Base-by-base conservation (phyloP, 2,113 vertebrate species). In the Oryzias curvinotus region DNA sequence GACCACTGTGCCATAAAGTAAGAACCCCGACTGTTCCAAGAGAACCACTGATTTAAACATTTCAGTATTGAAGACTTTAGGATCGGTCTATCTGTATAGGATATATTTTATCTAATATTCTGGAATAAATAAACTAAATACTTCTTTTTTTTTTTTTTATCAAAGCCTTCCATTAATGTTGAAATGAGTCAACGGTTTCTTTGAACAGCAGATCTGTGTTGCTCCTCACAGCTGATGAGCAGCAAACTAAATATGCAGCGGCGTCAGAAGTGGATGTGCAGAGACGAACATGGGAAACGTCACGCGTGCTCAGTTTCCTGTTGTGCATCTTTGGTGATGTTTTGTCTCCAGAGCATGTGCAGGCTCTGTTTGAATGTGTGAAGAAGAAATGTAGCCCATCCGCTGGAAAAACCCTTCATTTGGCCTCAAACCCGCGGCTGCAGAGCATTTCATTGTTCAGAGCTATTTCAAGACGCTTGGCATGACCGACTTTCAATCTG, bases 1-100 rank as follows among this genome's bases (percentile, higher is more conserved):
- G 74, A 80, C 77, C 80, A 82, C 73, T 82, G 88, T 89, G 87
- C 85, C 86, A 83, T 85, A 88, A 71, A 70, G 71, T 44, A 80
- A 78, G 65, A 79, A 28, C 73, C 69, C 62, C 55, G 61, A 66
- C 62, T 46, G 42, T 42, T 57, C 65, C 75, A 42, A 65, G 60
- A 87, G 71, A 88, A 83, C 77, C 83, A 85, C 75, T 65, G 61
- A 75, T 10, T 54, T 71, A 73, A 68, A 67, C 81, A 73, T 80
- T 74, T 79, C 55, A 83, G 61, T 62, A 53, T 73, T 77, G 62
- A 83, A 78, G 72, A 82, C 75, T 76, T 72, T 77, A 67, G 36
- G 57, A 84, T 74, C 42, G 62, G 52, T 71, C 54, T 59, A 16
- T 77, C 54, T 78, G 62, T 78, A 73, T 82, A 54, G 77, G 80